Conservation (phyloP, 2,113 vertebrate genomes). For the Eidolon helvum region DNA sequence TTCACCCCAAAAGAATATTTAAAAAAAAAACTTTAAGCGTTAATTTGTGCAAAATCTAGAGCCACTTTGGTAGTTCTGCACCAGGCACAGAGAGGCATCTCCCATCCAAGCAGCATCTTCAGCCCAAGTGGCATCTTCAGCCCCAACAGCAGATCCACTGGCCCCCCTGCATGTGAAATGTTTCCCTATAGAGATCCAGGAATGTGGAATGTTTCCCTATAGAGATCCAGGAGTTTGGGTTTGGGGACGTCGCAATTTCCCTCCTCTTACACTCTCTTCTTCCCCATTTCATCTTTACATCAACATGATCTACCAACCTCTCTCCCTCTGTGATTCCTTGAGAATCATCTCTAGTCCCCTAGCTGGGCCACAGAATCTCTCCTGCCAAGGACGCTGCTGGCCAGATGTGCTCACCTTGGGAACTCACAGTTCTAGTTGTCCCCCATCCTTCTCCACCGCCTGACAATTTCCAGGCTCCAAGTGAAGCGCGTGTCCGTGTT, state of each 20-base stretch:
- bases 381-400: background rate
- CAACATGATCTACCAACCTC: rapidly evolving
- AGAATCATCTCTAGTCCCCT: background rate
- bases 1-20: background rate
- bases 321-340: background rate
- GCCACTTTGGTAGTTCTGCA: background rate
- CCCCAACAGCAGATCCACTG: rapidly evolving
- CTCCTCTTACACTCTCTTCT: background rate
- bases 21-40: background rate
- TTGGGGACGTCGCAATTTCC: background rate
- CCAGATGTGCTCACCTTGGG: background rate
- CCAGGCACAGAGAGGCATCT: background rate
- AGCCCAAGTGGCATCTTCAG: background rate
- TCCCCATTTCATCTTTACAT: background rate
- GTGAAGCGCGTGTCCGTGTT: background rate
- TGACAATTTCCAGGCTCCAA: background rate
- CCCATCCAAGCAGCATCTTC: too few relatives aligned
- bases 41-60: background rate
- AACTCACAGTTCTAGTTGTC: background rate
- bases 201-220: rapidly evolving
- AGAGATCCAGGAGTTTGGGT: background rate
- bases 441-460: background rate
- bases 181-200: background rate
- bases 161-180: background rate
- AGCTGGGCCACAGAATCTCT: background rate